Base-by-base conservation (phyloP, 2,797 vertebrate species). In the Enteromius paludinosus region DNA sequence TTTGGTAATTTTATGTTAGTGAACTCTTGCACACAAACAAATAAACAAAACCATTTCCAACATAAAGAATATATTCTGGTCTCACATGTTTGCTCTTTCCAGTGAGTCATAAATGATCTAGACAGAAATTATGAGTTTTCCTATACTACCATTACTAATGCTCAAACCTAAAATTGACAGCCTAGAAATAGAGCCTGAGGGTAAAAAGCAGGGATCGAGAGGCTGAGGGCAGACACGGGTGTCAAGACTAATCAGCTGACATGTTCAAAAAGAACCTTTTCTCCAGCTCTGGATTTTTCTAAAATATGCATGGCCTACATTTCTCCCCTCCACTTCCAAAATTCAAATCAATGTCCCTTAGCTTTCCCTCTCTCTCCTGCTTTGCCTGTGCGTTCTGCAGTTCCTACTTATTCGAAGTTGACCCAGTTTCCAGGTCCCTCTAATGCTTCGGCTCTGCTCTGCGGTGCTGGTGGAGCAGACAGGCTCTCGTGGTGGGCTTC, bases 241-340 rank as follows among this genome's bases (percentile, higher is more conserved):
- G 81, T 87, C 61, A 66, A 68, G 65, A 80, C 77, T 62, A 79
- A 85, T 84, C 61, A 49, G 72, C 77, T 72, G 38, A 77, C 72
- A 43, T 49, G 79, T 65, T 81, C 47, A 78, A 74, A 85, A 75
- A 72, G 14, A 82, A 59, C 77, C 79, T 81, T 88, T 83, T 88
- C 90, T 91, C 79, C 88, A 91, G 88, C 87, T 87, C 88, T 86
- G 74, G 45, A 45, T 81, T 88, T 91, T 90, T 91, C 90, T 92
- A 93, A 94, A 94, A 94, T 93, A 94, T 94, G 92, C 92, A 90
- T 94, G 94, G 89, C 93, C 94, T 93, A 95, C 91, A 94, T 94
- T 93, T 93, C 93, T 93, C 84, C 83, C 79, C 45, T 77, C 14
- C 87, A 59, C 64, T 79, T 83, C 72, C 74, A 78, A 83, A 84